Conservation (phyloP, 1,140 invertebrate genomes). For the Drosophila littoralis region DNA sequence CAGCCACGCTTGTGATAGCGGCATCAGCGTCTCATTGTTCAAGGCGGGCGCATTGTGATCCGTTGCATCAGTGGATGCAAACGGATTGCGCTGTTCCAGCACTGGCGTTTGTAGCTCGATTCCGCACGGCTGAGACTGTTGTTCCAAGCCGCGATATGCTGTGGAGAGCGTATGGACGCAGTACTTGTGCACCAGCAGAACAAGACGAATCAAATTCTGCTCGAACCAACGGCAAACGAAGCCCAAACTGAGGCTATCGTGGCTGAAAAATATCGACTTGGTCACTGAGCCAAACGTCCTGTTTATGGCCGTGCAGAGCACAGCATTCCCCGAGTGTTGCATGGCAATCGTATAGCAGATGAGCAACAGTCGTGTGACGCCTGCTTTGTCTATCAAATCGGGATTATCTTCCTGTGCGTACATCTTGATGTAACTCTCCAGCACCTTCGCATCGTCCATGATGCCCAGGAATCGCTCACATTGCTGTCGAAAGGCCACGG, state of each 20-base stretch:
- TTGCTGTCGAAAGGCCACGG: constrained; percentile 88
- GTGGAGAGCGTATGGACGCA: constrained; percentile 91
- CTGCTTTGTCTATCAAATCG: constrained; percentile 85
- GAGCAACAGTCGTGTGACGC: constrained; percentile 87
- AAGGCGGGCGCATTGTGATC: constrained; percentile 53
- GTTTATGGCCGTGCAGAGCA: constrained; percentile 86
- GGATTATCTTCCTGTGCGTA: constrained; percentile 85
- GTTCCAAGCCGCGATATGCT: constrained; percentile 88
- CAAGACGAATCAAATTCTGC: constrained; percentile 90
- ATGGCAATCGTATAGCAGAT: constrained; percentile 91
- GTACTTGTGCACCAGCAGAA: constrained; percentile 91
- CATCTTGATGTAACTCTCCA: constrained; percentile 89
- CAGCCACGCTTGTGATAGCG: constrained; percentile 91
- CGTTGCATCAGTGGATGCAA: constrained; percentile 58
- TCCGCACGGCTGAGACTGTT: constrained; percentile 85
- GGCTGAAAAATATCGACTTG: constrained; percentile 91
- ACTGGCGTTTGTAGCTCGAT: constrained; percentile 91
- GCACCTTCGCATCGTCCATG: constrained; percentile 87
- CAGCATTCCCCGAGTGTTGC: constrained; percentile 88
- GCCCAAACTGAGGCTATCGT: constrained; percentile 89
- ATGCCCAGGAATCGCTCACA: constrained; percentile 89
- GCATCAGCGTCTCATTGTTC: constrained; percentile 85
- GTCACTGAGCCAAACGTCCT: constrained; percentile 89
- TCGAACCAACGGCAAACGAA: constrained; percentile 92
- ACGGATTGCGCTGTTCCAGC: constrained; percentile 87